Conservation (phyloP, 1,140 invertebrate genomes). For the Phortica variegata region DNA sequence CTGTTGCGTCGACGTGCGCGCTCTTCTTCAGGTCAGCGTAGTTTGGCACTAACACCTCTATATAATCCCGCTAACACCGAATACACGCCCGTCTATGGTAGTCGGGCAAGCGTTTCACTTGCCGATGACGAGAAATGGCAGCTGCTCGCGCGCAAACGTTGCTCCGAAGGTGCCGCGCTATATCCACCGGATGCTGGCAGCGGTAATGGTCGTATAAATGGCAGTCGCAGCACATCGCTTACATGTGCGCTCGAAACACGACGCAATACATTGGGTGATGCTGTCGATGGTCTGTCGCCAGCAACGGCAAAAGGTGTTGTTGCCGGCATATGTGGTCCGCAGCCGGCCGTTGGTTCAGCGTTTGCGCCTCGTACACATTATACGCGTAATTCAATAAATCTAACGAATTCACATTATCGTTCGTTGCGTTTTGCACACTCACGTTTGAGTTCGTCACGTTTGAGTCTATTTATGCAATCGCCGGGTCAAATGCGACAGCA, state of each 20-base stretch:
- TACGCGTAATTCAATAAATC: slow-evolving; percentile 49
- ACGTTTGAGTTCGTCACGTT: slow-evolving; percentile 45
- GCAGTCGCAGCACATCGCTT: slow-evolving; percentile 18
- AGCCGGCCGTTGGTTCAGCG: background rate
- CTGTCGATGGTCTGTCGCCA: slow-evolving; percentile 12
- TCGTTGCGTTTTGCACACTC: slow-evolving; percentile 51
- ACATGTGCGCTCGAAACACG: slow-evolving; percentile 1
- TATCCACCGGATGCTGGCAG: slow-evolving; percentile 1
- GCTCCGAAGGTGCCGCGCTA: slow-evolving; percentile 35
- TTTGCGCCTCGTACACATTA: slow-evolving; percentile 48
- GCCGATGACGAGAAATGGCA: slow-evolving; percentile 56
- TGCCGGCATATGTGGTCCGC: background rate
- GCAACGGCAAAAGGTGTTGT: no score
- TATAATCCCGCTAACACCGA: slow-evolving; percentile 35
- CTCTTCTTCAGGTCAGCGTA: slow-evolving; percentile 51
- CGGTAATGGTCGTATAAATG: background rate
- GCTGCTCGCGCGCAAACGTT: slow-evolving; percentile 45
- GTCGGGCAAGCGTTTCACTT: slow-evolving; percentile 45
- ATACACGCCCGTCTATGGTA: slow-evolving; percentile 50
- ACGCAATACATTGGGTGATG: background rate
- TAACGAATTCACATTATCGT: slow-evolving; percentile 52
- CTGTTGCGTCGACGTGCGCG: slow-evolving; percentile 32
- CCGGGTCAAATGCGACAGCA: slow-evolving; percentile 6
- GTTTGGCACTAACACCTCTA: slow-evolving; percentile 48
- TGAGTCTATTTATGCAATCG: slow-evolving; percentile 49